phyloP scores from a whole-genome alignment of 1,140 invertebrate species.

The Coptotermes formosanus region DNA sequence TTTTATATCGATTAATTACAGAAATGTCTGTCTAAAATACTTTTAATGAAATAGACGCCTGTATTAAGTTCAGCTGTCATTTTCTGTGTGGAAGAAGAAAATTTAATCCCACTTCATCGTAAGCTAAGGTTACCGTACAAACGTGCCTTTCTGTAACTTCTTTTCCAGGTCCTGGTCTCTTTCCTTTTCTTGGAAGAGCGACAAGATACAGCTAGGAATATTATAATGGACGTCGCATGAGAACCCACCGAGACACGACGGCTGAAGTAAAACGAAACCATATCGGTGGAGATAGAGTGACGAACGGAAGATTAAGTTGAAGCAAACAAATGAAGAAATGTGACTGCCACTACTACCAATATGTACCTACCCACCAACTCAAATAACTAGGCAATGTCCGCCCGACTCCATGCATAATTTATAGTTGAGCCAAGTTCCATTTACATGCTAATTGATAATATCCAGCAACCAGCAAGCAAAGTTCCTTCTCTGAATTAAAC shows the following conservation, averaged over 20 bases:
- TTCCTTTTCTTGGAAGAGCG: not conserved
- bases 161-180: not conserved
- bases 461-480: constrained; percentile 1
- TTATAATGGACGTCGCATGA: not conserved
- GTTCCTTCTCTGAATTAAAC: not conserved
- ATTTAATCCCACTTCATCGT: not conserved
- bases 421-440: constrained; percentile 25
- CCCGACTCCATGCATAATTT: constrained; percentile 32
- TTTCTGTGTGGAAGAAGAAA: not conserved
- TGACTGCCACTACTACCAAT: not conserved
- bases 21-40: not conserved
- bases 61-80: not conserved
- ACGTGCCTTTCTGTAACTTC: not conserved
- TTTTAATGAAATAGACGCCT: not conserved
- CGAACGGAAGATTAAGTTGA: not conserved
- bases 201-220: not conserved
- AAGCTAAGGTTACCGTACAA: not conserved
- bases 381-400: not conserved
- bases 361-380: not conserved
- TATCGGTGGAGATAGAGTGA: not conserved
- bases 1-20: not conserved
- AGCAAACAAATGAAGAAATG: not conserved
- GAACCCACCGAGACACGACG: not conserved
- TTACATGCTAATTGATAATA: constrained; percentile 36
- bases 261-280: not conserved